phyloP scores from a whole-genome alignment of 2,888 invertebrate species.

The Drosophila phalerata region DNA sequence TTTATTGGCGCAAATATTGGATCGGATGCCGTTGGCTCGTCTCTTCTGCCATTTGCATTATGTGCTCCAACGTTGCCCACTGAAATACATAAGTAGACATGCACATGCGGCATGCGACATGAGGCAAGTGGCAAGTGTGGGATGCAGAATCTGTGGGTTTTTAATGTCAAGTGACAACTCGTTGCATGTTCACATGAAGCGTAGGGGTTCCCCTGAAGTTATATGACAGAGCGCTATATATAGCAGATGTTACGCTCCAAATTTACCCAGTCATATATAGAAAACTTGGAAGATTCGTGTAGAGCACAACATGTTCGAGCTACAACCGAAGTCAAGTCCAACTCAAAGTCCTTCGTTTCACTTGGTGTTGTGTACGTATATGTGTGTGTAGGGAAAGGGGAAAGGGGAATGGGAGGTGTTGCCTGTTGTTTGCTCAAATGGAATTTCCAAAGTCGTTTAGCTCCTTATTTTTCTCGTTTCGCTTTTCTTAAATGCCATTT shows the following conservation, averaged over 20 bases:
- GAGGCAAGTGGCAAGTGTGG: conserved; percentile 11
- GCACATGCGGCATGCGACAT: conserved; percentile 21
- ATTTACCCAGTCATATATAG: conserved; percentile 1
- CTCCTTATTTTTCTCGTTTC: conserved; percentile 80
- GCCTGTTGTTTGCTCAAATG: conserved; percentile 79
- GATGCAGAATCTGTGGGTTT: conserved; percentile 20
- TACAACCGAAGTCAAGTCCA: conserved; percentile 15
- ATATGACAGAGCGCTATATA: conserved; percentile 21
- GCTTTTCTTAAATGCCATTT: conserved; percentile 80
- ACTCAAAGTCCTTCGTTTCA: conserved; percentile 19
- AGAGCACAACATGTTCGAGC: conserved; percentile 28
- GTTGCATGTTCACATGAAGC: conserved; percentile 18
- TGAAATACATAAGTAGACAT: conserved; percentile 31
- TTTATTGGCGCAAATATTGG: conserved; percentile 83
- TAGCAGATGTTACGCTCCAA: conserved; percentile 6
- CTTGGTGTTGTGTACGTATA: background rate
- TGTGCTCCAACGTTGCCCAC: conserved; percentile 45
- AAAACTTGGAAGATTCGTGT: conserved; percentile 33
- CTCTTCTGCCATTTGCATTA: conserved; percentile 69
- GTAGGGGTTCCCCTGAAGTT: conserved; percentile 25
- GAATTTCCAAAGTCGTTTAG: conserved; percentile 81
- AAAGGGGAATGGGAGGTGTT: conserved; percentile 30
- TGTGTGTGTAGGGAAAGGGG: background rate
- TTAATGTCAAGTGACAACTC: conserved; percentile 45
- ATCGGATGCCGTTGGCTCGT: conserved; percentile 72